These are phyloP conservation scores for Rattus rattus DNA, from an alignment of 2,113 vertebrate species.

Conservation along the genomic window DNA sequence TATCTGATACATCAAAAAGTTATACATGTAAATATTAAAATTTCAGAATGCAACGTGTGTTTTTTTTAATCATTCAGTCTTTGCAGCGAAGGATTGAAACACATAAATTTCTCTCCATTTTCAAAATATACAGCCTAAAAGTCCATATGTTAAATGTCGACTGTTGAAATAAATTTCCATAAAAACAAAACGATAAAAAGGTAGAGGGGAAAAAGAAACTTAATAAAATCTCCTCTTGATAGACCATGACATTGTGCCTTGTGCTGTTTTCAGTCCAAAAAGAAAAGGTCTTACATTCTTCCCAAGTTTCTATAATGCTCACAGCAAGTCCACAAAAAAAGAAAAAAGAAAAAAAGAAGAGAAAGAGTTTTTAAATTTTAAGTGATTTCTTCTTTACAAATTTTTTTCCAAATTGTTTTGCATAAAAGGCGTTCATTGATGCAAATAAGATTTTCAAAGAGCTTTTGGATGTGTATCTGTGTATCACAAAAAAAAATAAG, in stretches of 20 bases:
- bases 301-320: conserved; percentile 51
- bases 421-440: neutral
- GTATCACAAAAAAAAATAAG: neutral
- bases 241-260: conserved; percentile 26
- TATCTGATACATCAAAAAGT: neutral
- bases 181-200: conserved; percentile 37
- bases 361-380: neutral
- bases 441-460: conserved; percentile 22
- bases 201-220: neutral
- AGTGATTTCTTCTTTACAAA: neutral
- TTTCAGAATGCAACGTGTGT: conserved; percentile 7
- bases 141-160: neutral
- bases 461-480: neutral
- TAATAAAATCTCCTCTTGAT: neutral
- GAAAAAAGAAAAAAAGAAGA: neutral
- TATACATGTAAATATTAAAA: neutral
- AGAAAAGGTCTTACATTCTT: conserved; percentile 57
- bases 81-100: neutral
- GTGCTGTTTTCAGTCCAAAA: conserved; percentile 17
- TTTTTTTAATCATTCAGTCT: conserved; percentile 33
- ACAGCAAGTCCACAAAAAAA: neutral
- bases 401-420: conserved; percentile 17
- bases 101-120: conserved; percentile 49
- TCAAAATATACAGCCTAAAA: conserved; percentile 32
- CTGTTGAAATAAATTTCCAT: conserved; percentile 59